Evolutionary conservation across 2,797 vertebrate genomes (phyloP).

Genomic region (Trematomus bernacchii): DNA sequence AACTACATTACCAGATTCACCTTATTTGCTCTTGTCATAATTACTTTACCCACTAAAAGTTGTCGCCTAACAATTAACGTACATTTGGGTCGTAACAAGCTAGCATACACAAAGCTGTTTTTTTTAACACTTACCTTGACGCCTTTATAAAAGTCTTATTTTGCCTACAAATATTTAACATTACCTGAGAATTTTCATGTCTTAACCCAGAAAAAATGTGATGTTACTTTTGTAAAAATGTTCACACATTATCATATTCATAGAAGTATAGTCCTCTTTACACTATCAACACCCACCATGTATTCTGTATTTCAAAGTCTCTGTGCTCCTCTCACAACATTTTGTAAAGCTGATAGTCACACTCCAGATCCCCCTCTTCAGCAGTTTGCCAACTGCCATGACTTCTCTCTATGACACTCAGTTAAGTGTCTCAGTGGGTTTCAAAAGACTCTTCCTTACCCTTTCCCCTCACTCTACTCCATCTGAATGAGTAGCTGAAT

Average conservation of each 20-base stretch:
- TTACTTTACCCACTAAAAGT: no score
- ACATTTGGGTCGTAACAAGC: no score
- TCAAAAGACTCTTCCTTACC: slow-evolving; percentile 57
- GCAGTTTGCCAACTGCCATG: slow-evolving; percentile 52
- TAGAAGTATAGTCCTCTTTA: not conserved
- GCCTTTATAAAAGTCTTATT: not conserved
- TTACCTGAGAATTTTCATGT: not conserved
- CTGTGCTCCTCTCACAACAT: slow-evolving; percentile 22
- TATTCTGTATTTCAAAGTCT: slow-evolving; percentile 10
- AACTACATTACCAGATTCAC: no score
- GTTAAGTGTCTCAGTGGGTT: slow-evolving; percentile 64
- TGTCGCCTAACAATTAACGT: no score
- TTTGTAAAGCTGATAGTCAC: slow-evolving; percentile 43
- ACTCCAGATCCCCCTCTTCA: slow-evolving; percentile 57
- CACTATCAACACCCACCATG: slow-evolving; percentile 1
- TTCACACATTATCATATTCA: slow-evolving; percentile 8
- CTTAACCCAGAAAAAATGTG: not conserved
- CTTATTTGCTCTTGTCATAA: no score
- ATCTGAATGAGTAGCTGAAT: slow-evolving; percentile 59
- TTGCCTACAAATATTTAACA: not conserved
- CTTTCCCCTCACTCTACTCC: slow-evolving; percentile 32
- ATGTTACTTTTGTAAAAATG: not conserved
- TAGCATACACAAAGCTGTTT: no score
- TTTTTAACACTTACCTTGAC: not conserved
- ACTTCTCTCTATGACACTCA: slow-evolving; percentile 48